These are phyloP conservation scores for Lophotriccus pileatus DNA, from an alignment of 2,797 vertebrate genomes.

Conservation along the genomic window DNA sequence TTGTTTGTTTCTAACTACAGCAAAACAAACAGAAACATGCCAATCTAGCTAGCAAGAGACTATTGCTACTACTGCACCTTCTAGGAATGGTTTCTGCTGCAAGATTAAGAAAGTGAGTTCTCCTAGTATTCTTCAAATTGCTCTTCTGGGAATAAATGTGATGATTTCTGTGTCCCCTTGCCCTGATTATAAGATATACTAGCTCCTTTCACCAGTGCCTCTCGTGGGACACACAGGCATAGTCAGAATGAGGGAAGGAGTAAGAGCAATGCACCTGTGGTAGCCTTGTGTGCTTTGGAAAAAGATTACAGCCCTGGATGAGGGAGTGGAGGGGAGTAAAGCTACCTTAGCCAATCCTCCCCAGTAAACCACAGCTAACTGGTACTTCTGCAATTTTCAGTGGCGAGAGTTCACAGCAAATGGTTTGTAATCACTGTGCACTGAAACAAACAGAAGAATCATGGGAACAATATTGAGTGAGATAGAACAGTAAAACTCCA, in stretches of 20 bases:
- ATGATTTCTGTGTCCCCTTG: background rate
- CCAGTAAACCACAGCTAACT: background rate
- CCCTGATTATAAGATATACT: background rate
- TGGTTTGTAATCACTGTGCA: background rate
- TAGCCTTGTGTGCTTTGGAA: background rate
- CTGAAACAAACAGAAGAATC: background rate
- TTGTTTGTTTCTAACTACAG: background rate
- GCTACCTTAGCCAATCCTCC: background rate
- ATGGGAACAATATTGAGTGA: background rate
- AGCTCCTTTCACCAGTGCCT: background rate
- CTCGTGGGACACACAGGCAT: background rate
- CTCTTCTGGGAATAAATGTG: background rate
- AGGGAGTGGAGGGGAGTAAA: background rate
- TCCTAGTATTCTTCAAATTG: background rate
- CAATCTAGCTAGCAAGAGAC: background rate
- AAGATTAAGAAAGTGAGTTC: background rate
- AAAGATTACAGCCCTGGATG: background rate
- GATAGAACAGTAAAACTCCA: background rate
- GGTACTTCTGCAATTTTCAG: background rate
- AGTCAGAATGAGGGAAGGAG: fast-evolving
- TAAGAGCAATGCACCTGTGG: background rate
- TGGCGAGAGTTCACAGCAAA: background rate
- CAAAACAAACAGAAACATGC: background rate
- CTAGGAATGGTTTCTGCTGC: background rate
- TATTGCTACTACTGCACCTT: background rate